These are phyloP conservation scores for Mesocricetus auratus DNA, from an alignment of 2,113 vertebrate species.

Conservation along the genomic window DNA sequence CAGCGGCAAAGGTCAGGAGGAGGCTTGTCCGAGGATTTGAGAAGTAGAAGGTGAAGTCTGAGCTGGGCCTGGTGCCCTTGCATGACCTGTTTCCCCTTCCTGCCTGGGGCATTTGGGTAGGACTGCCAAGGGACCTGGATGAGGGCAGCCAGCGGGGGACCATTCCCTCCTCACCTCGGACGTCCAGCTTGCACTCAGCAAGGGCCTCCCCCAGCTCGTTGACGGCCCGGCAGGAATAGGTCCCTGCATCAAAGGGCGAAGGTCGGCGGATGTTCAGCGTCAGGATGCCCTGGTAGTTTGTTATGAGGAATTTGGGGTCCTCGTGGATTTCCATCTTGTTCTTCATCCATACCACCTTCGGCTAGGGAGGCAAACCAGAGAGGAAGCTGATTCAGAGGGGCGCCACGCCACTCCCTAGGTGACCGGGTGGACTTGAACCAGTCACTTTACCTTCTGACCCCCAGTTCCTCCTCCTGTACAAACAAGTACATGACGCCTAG, in stretches of 20 bases:
- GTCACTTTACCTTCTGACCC: neutral
- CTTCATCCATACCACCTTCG: conserved; percentile 95
- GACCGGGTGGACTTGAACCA: neutral
- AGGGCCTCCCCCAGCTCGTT: conserved; percentile 91
- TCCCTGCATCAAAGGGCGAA: conserved; percentile 90
- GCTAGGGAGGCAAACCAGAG: conserved; percentile 81
- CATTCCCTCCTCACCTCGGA: conserved; percentile 84
- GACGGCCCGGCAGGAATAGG: conserved; percentile 90
- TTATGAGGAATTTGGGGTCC: conserved; percentile 93
- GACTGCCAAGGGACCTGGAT: neutral
- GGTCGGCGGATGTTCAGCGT: conserved; percentile 93
- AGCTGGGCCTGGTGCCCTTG: neutral
- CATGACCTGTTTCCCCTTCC: neutral
- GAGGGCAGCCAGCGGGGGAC: accelerated
- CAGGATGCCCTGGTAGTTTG: conserved; percentile 92
- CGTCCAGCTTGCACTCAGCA: conserved; percentile 91
- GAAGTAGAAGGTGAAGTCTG: neutral
- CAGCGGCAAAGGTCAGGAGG: neutral
- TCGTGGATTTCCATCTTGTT: conserved; percentile 92
- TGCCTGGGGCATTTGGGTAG: neutral
- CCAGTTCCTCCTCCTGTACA: neutral
- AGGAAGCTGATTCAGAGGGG: neutral
- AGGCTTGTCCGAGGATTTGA: neutral
- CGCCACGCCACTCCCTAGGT: neutral
- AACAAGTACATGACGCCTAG: neutral